Evolutionary conservation across 2,113 vertebrate genomes (phyloP).

Genomic region (Vidua macroura): DNA sequence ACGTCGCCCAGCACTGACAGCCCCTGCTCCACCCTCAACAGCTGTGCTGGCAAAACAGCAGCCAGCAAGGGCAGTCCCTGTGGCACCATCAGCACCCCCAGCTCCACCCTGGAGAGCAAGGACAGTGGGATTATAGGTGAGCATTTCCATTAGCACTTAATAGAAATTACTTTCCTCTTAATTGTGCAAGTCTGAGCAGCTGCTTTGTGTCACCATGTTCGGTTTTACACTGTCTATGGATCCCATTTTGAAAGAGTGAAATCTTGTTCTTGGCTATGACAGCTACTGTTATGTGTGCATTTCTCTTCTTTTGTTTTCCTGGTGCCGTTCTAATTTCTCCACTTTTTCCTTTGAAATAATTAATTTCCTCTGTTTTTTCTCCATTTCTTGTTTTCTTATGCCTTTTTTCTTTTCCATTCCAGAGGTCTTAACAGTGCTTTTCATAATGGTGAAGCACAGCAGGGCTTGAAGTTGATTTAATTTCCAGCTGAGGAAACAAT

Average conservation of each 20-base stretch:
- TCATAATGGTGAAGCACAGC: neutral
- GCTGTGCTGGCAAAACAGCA: slow-evolving; percentile 79
- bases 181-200: neutral
- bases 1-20: slow-evolving; percentile 93
- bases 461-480: neutral
- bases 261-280: neutral
- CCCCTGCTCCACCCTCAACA: slow-evolving; percentile 96
- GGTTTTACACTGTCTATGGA: neutral
- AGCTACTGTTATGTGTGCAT: neutral
- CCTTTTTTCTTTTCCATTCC: neutral
- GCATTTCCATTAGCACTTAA: neutral
- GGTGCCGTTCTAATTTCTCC: neutral
- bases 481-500: neutral
- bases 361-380: neutral
- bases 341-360: neutral
- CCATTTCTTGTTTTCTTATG: neutral
- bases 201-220: neutral
- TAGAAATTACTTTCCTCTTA: neutral
- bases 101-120: slow-evolving; percentile 98
- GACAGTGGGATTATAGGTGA: slow-evolving; percentile 99
- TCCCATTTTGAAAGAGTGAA: neutral
- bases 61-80: slow-evolving; percentile 85
- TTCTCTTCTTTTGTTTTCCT: neutral
- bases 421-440: neutral
- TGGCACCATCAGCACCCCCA: slow-evolving; percentile 93